These are phyloP conservation scores for Myocastor coypus DNA, from an alignment of 2,113 vertebrate genomes.

Conservation along the genomic window DNA sequence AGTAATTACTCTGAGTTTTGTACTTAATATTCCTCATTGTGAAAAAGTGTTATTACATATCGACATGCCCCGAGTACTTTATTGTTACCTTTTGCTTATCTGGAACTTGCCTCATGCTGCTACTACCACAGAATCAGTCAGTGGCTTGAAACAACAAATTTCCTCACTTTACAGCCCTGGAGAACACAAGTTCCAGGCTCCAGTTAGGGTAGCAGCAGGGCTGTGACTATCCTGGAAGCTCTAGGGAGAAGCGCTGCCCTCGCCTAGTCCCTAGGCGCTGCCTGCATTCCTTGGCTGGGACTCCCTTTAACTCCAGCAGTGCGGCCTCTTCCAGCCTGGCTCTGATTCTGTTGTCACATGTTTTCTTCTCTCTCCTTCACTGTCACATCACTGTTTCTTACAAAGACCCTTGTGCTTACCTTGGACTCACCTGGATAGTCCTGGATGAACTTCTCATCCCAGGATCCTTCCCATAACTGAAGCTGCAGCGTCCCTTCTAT, in stretches of 20 bases:
- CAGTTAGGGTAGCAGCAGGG: background rate
- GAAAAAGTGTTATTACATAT: background rate
- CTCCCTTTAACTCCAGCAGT: background rate
- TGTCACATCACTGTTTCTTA: background rate
- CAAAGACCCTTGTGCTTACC: background rate
- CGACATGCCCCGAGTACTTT: background rate
- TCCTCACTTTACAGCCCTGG: background rate
- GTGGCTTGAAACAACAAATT: background rate
- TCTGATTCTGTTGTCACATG: background rate
- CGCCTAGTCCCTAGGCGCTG: background rate
- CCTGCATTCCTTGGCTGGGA: background rate
- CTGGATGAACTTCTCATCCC: background rate
- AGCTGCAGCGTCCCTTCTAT: background rate
- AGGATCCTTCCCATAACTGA: background rate
- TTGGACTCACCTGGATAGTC: background rate
- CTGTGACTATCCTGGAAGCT: background rate
- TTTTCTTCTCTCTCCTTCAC: background rate
- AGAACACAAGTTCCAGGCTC: background rate
- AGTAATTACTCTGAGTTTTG: background rate
- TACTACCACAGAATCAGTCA: background rate
- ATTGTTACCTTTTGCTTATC: background rate
- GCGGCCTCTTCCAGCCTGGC: background rate
- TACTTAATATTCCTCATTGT: background rate
- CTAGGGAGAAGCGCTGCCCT: background rate
- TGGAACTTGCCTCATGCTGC: background rate